Percentiles rank a stretch among this genome's conserved stretches.
Conservation (phyloP, 2,888 invertebrate genomes). For the Dioctria linearis region DNA sequence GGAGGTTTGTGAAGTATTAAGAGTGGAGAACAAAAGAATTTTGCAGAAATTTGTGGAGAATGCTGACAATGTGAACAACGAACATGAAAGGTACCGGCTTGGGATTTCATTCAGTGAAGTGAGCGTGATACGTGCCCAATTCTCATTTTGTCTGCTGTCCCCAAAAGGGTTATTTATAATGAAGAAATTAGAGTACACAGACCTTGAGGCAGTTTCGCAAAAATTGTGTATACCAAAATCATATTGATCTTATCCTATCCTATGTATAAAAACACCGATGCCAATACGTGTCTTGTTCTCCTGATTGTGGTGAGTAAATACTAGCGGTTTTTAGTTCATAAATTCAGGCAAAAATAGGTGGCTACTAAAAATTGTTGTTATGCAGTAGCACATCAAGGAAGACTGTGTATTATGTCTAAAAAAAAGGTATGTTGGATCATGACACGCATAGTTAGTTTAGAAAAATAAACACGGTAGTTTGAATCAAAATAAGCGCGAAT, state of each 20-base stretch:
- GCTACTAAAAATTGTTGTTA: too few relatives aligned
- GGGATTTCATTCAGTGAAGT: slow-evolving; percentile 5
- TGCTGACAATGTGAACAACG: slow-evolving; percentile 15
- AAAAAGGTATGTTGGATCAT: too few relatives aligned
- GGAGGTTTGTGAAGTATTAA: not conserved
- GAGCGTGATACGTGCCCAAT: not conserved
- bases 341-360: too few relatives aligned
- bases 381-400: too few relatives aligned
- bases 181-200: not conserved
- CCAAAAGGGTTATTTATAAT: not conserved
- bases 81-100: slow-evolving; percentile 14
- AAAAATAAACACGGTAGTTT: too few relatives aligned
- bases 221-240: not conserved
- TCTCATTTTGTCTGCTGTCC: not conserved
- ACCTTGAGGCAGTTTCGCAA: not conserved
- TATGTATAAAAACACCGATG: too few relatives aligned
- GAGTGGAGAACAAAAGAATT: not conserved
- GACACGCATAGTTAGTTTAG: too few relatives aligned
- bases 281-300: too few relatives aligned
- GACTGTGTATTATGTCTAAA: too few relatives aligned
- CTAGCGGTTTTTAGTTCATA: too few relatives aligned
- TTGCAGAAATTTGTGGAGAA: slow-evolving; percentile 1
- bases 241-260: not conserved
- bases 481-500: too few relatives aligned
- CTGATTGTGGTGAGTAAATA: too few relatives aligned